Conservation (phyloP, 2,888 invertebrate species). For the Liopterus haemorrhoidalis region DNA sequence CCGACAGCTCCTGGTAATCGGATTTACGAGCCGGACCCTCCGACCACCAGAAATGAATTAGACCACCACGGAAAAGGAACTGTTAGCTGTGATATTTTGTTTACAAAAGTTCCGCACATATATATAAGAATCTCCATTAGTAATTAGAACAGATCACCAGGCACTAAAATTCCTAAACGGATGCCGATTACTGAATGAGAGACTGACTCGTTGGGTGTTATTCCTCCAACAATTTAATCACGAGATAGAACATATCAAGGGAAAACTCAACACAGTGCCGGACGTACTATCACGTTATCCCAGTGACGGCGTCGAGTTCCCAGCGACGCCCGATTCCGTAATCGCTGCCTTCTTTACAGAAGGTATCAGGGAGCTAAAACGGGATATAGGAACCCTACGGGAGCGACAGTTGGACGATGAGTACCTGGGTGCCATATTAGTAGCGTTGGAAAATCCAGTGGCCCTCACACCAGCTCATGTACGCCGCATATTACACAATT, state of each 20-base stretch:
- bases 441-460: neutral
- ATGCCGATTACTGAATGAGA: slow-evolving; percentile 27
- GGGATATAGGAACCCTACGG: neutral
- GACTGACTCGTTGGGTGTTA: slow-evolving; percentile 30
- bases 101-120: slow-evolving; percentile 30
- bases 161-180: slow-evolving; percentile 28
- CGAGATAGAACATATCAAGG: slow-evolving; percentile 27
- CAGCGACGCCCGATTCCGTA: neutral
- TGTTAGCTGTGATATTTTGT: slow-evolving; percentile 30
- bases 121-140: slow-evolving; percentile 19
- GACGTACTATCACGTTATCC: slow-evolving; percentile 34
- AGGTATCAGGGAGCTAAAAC: neutral
- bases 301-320: neutral
- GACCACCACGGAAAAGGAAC: slow-evolving; percentile 30
- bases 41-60: too few species aligned
- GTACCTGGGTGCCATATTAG: neutral
- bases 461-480: neutral
- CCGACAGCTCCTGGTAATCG: too few species aligned
- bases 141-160: slow-evolving; percentile 33
- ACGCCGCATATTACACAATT: neutral
- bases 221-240: slow-evolving; percentile 30
- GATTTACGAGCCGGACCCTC: too few species aligned
- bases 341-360: neutral
- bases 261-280: slow-evolving; percentile 29
- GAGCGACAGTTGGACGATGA: neutral